A percentile compares a stretch with the other conserved stretches of the same genome.
Evolutionary conservation across 2,797 vertebrate genomes (phyloP).

Genomic region (Enteromius treurensis): DNA sequence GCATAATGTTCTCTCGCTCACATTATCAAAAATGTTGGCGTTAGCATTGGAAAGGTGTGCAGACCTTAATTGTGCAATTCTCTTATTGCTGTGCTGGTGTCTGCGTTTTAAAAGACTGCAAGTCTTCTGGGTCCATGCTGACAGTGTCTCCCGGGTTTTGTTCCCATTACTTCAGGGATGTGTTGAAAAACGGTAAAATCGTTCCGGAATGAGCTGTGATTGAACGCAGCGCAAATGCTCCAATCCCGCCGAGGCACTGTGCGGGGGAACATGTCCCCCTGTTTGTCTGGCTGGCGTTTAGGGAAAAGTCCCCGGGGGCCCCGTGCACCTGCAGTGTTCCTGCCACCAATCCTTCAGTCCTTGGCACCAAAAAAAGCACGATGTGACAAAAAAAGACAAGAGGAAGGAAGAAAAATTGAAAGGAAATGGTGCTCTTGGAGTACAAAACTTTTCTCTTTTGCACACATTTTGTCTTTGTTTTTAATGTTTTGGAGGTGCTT

Average conservation of each 20-base stretch:
- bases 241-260: conserved; percentile 51
- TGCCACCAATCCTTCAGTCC: conserved; percentile 57
- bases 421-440: conserved; percentile 30
- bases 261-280: conserved; percentile 36
- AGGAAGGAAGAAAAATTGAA: conserved; percentile 43
- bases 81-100: conserved; percentile 58
- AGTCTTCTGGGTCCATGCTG: conserved; percentile 49
- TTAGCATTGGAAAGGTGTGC: conserved; percentile 35
- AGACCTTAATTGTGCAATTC: conserved; percentile 56
- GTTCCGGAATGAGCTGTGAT: conserved; percentile 56
- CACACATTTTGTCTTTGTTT: conserved; percentile 25
- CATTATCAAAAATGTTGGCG: conserved; percentile 44
- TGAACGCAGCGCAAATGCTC: conserved; percentile 58
- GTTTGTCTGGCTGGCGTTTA: conserved; percentile 60
- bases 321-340: conserved; percentile 56
- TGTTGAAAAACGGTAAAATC: conserved; percentile 48
- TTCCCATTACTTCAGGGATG: conserved; percentile 68
- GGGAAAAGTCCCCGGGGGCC: conserved; percentile 53
- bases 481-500: conserved; percentile 26
- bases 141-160: conserved; percentile 61
- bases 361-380: conserved; percentile 45
- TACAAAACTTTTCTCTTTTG: conserved; percentile 38
- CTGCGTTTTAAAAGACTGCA: conserved; percentile 53
- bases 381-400: conserved; percentile 35
- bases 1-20: conserved; percentile 48